Evolutionary conservation across 2,113 vertebrate species (phyloP).

Genomic region (Neotragus moschatus): DNA sequence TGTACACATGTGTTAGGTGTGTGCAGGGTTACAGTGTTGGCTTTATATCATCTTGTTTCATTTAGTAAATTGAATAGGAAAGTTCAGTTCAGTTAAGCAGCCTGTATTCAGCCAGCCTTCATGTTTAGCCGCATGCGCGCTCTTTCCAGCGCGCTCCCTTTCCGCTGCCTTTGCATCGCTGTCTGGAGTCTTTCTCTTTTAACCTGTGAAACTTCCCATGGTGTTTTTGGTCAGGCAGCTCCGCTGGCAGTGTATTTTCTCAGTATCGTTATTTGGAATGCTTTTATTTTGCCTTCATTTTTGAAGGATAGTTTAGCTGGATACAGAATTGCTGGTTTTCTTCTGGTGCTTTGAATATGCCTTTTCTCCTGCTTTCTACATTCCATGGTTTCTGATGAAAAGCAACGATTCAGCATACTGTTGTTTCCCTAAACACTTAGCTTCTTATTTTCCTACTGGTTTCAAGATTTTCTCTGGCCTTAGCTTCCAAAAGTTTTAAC

Average conservation of each 20-base stretch:
- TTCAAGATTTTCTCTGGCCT: not conserved
- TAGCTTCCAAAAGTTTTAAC: not conserved
- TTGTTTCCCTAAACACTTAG: not conserved
- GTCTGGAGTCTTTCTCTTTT: not conserved
- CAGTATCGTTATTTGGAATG: not conserved
- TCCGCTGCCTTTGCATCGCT: not conserved
- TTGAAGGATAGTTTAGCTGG: not conserved
- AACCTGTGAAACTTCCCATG: not conserved
- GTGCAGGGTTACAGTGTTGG: not conserved
- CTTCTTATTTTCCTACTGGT: not conserved
- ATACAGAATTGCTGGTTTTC: not conserved
- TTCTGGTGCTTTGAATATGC: not conserved
- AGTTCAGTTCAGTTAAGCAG: no score
- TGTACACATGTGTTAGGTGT: not conserved
- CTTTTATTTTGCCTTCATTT: not conserved
- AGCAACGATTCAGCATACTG: not conserved
- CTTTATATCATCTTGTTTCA: not conserved
- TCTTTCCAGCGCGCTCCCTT: rapidly evolving
- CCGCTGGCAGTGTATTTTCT: not conserved
- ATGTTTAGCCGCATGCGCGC: rapidly evolving
- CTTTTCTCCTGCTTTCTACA: not conserved
- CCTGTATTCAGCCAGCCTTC: not conserved
- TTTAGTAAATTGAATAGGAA: not conserved
- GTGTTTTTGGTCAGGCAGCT: not conserved
- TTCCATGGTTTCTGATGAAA: not conserved